Evolutionary conservation across 2,888 invertebrate species (phyloP), one percentile per base, ranked within the genome.

Genomic region (Lasioglossum figueresi): DNA sequence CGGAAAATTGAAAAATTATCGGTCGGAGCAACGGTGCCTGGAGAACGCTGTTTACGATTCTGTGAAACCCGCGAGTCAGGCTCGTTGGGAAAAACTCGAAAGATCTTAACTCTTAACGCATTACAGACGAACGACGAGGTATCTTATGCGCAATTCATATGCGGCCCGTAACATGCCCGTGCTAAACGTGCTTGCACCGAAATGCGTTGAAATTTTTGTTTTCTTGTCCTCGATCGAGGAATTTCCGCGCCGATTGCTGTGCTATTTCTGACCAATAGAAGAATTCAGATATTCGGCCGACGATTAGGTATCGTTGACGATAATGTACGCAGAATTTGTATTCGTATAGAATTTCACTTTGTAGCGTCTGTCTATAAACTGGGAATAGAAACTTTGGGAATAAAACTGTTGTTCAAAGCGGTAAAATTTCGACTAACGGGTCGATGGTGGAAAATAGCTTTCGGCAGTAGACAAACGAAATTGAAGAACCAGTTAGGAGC

Each of bases 401-500:
- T 6, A 23, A 48, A 8, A 23, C 23, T 52, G 52, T 3, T 23
- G 10, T 52, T 52, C 52, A 3, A 52, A 14, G 43, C 4, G 4
- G 43, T 43, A 4, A 4, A 23, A 23, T 52, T 52, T 52, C 3
- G 52, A 52, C 3, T 10, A 23, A 52, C 3, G 16, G 4, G 45
- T 16, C 45, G 52, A 23, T 5, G 48, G 1, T 16, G 6, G 19
- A 19, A n/a, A 52, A 52, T 10, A n/a, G 52, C 8, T 52, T 52
- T 31, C 10, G 37, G 8, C 34, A 1, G 19, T 34, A 23, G 23
- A n/a, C 23, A 4, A 8, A 63, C 59, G 59, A 68, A 37, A 19
- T 37, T 23, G 52, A 23, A 23, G 66, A 68, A 1, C 68, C 68
- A n/a, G 34, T 23, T 70, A 72, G 59, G 84, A 72, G 68, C 56